phyloP scores from a whole-genome alignment of 2,888 invertebrate genomes.

The Drepana falcataria region DNA sequence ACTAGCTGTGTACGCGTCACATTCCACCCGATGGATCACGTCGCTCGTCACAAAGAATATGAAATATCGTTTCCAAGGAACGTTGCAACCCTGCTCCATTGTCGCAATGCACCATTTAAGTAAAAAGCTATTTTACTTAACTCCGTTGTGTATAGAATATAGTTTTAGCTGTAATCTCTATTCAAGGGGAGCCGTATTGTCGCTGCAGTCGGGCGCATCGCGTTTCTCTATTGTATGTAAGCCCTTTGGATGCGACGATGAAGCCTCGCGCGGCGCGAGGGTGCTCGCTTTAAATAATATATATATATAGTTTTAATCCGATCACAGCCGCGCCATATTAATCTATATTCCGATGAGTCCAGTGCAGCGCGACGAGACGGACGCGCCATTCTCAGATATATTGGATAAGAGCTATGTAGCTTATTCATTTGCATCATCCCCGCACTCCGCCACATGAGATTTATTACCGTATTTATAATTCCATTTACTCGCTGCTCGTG shows the following conservation, averaged over 20 bases:
- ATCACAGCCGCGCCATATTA: neutral
- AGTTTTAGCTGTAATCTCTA: neutral
- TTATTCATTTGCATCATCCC: too few species aligned
- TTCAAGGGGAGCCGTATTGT: neutral
- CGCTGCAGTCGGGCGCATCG: neutral
- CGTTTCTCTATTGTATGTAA: neutral
- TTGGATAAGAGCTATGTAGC: too few species aligned
- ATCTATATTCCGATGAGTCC: too few species aligned
- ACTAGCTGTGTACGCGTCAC: conserved; percentile 2
- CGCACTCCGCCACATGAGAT: too few species aligned
- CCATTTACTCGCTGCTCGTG: too few species aligned
- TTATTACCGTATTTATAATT: too few species aligned
- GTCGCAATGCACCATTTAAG: conserved; percentile 2
- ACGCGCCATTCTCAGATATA: too few species aligned
- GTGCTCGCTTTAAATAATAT: too few species aligned
- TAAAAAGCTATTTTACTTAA: neutral
- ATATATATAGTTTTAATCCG: neutral
- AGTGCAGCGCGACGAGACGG: too few species aligned
- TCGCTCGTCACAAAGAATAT: conserved; percentile 22
- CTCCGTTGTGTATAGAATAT: neutral
- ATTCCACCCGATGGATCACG: conserved; percentile 19
- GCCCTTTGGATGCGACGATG: too few species aligned
- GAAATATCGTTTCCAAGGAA: conserved; percentile 27
- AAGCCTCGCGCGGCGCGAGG: too few species aligned
- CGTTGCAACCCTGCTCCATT: conserved; percentile 4